Conservation (phyloP, 2,888 invertebrate genomes). For the Auanema sp. region DNA sequence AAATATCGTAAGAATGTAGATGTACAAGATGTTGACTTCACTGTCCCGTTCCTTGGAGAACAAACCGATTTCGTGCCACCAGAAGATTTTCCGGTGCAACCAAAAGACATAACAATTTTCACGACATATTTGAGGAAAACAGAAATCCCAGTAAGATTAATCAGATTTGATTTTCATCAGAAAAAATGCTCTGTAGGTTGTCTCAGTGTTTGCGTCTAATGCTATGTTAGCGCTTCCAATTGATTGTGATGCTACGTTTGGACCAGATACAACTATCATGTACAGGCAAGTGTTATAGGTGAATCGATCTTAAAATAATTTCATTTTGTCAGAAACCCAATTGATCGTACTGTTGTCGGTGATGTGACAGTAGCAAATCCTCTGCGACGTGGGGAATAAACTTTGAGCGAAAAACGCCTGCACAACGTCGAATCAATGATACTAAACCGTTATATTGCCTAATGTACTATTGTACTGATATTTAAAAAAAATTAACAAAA, state of each 20-base stretch:
- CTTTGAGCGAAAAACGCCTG: no score
- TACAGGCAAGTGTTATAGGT: not conserved
- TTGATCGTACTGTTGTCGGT: no score
- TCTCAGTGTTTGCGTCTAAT: not conserved
- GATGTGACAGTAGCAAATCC: no score
- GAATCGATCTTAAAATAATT: no score
- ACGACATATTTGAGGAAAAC: not conserved
- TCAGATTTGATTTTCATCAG: not conserved
- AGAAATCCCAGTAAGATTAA: not conserved
- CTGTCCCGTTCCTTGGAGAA: not conserved
- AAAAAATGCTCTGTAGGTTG: not conserved
- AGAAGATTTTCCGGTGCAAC: not conserved
- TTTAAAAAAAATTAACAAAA: no score
- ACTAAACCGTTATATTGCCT: no score
- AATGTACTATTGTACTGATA: no score
- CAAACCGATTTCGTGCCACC: not conserved
- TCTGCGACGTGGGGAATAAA: no score
- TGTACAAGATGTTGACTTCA: not conserved
- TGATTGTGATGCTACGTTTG: not conserved
- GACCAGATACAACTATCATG: constrained; percentile 1
- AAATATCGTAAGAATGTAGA: not conserved
- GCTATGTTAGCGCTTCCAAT: not conserved
- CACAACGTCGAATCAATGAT: no score
- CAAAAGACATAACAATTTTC: not conserved
- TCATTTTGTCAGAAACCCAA: no score